Evolutionary conservation across 2,888 invertebrate species (phyloP).

Genomic region (Thera obeliscata): DNA sequence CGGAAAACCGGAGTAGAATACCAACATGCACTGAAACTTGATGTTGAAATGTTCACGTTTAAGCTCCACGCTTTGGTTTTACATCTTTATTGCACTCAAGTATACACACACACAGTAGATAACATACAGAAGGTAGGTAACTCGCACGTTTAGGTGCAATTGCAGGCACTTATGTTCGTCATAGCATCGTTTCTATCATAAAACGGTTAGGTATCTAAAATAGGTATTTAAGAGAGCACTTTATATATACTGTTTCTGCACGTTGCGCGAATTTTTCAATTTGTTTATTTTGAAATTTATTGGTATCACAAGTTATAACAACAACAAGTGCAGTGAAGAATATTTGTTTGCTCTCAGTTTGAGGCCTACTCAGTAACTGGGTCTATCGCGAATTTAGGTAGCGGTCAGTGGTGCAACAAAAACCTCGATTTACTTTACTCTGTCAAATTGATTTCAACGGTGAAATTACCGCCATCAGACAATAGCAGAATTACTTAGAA

Average conservation of each 20-base stretch:
- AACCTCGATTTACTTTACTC: constrained; percentile 51
- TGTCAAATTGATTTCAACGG: constrained; percentile 57
- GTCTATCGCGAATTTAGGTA: constrained; percentile 40
- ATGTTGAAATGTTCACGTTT: constrained; percentile 42
- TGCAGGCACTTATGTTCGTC: constrained; percentile 29
- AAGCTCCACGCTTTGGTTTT: constrained; percentile 32
- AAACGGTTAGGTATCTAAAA: too few species aligned
- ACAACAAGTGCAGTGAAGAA: too few species aligned
- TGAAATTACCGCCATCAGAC: constrained; percentile 38
- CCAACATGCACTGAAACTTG: constrained; percentile 42
- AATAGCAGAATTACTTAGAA: constrained; percentile 15
- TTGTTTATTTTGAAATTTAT: too few species aligned
- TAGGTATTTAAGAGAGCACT: too few species aligned
- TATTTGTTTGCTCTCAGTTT: constrained; percentile 32
- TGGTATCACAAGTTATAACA: too few species aligned
- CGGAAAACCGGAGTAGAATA: constrained; percentile 28
- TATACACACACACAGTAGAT: constrained; percentile 3
- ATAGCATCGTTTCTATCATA: constrained; percentile 7
- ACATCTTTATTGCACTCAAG: constrained; percentile 14
- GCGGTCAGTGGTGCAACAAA: constrained; percentile 54
- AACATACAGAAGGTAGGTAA: background rate
- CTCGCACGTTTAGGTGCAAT: constrained; percentile 9
- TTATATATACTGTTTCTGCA: too few species aligned
- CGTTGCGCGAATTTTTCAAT: too few species aligned
- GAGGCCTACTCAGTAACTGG: constrained; percentile 52